phyloP scores from a whole-genome alignment of 2,888 invertebrate species.

The Cerceris rybyensis region DNA sequence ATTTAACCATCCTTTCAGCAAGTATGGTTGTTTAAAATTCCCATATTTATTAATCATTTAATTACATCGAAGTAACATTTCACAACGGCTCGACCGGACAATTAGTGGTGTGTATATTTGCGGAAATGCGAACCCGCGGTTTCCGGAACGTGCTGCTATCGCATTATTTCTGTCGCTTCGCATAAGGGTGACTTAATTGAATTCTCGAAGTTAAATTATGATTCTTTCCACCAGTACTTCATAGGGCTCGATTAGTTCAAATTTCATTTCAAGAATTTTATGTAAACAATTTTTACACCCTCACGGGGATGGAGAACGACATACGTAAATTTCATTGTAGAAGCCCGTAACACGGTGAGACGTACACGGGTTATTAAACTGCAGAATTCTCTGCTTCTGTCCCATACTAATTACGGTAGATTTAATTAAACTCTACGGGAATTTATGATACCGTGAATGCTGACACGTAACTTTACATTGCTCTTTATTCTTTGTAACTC shows the following conservation, averaged over 20 bases:
- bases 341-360: constrained; percentile 18
- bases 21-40: not conserved
- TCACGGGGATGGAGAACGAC: not conserved
- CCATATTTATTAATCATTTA: constrained; percentile 10
- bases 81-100: not conserved
- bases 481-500: too few species aligned
- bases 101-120: constrained; percentile 19
- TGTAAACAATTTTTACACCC: constrained; percentile 29
- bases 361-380: constrained; percentile 5
- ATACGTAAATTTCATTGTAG: constrained; percentile 3
- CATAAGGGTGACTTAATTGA: constrained; percentile 20
- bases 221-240: not conserved
- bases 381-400: constrained; percentile 27
- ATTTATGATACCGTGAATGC: constrained; percentile 8
- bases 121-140: constrained; percentile 9
- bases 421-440: constrained; percentile 35
- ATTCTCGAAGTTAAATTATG: constrained; percentile 24
- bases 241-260: too few species aligned
- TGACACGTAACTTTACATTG: not conserved
- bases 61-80: constrained; percentile 26
- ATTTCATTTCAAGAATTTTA: not conserved
- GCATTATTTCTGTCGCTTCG: constrained; percentile 17
- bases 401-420: not conserved
- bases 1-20: not conserved
- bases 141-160: constrained; percentile 8